Conservation (phyloP, 2,797 vertebrate species). For the Podargus strigoides region DNA sequence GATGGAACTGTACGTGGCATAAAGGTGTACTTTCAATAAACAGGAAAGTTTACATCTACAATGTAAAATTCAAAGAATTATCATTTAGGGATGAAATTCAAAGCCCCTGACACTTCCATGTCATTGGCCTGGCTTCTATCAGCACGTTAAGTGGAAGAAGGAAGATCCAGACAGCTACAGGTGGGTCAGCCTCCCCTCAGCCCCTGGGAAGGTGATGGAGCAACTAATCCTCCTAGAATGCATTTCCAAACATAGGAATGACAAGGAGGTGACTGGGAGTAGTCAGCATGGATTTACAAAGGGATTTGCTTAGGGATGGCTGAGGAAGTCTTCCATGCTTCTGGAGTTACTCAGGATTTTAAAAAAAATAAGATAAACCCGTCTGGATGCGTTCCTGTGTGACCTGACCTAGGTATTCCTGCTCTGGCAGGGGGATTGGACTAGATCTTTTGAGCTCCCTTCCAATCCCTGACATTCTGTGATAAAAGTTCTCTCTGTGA, state of each 20-base stretch:
- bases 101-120: neutral
- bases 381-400: no score
- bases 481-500: neutral
- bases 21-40: neutral
- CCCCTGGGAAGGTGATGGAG: neutral
- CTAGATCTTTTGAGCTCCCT: no score
- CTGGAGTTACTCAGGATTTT: neutral
- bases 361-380: neutral
- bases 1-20: neutral
- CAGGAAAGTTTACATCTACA: neutral
- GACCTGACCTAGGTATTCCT: no score
- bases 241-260: neutral
- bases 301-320: neutral
- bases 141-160: neutral
- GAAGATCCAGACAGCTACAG: neutral
- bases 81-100: neutral
- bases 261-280: neutral
- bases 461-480: no score
- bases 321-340: neutral
- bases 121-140: neutral
- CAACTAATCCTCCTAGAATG: neutral
- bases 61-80: neutral
- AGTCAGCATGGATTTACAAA: neutral
- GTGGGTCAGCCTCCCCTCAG: rapidly evolving
- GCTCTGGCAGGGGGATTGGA: no score